A percentile compares a stretch with the other conserved stretches of the same genome.
These are phyloP conservation scores for Coregonus suidteri DNA, from an alignment of 2,797 vertebrate species.

Conservation along the genomic window DNA sequence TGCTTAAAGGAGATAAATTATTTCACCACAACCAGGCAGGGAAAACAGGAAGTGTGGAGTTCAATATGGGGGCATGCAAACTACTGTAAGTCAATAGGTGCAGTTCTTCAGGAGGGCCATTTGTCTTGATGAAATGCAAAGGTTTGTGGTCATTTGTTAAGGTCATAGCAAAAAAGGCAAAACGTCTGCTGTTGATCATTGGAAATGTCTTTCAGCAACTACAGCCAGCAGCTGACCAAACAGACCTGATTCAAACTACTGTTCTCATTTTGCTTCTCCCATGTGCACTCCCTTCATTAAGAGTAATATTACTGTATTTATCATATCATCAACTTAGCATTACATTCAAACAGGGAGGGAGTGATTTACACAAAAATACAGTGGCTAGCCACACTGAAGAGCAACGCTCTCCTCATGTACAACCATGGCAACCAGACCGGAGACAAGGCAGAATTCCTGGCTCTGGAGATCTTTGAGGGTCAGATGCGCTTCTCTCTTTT, in stretches of 20 bases:
- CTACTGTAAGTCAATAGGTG: slow-evolving; percentile 85
- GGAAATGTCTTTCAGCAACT: slow-evolving; percentile 77
- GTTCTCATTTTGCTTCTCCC: slow-evolving; percentile 60
- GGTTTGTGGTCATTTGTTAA: slow-evolving; percentile 74
- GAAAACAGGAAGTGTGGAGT: slow-evolving; percentile 82
- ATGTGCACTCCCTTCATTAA: slow-evolving; percentile 53
- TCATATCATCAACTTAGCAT: slow-evolving; percentile 34
- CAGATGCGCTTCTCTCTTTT: slow-evolving; percentile 33
- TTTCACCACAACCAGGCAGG: slow-evolving; percentile 64
- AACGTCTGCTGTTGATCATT: slow-evolving; percentile 63
- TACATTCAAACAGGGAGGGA: slow-evolving; percentile 46
- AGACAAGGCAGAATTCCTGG: too few relatives aligned
- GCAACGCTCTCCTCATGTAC: too few relatives aligned
- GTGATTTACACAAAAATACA: slow-evolving; percentile 49
- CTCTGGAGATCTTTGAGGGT: too few relatives aligned
- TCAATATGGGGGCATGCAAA: slow-evolving; percentile 78
- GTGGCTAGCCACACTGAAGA: slow-evolving; percentile 8
- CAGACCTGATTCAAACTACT: slow-evolving; percentile 59
- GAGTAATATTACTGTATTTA: slow-evolving; percentile 56
- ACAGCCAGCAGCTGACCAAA: slow-evolving; percentile 76
- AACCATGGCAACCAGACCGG: too few relatives aligned
- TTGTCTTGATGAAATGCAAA: slow-evolving; percentile 73
- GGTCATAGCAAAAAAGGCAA: slow-evolving; percentile 79
- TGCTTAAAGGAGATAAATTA: slow-evolving; percentile 73
- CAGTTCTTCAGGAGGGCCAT: slow-evolving; percentile 69